Evolutionary conservation across 2,113 vertebrate genomes (phyloP).

Genomic region (Megaceryle torquata): DNA sequence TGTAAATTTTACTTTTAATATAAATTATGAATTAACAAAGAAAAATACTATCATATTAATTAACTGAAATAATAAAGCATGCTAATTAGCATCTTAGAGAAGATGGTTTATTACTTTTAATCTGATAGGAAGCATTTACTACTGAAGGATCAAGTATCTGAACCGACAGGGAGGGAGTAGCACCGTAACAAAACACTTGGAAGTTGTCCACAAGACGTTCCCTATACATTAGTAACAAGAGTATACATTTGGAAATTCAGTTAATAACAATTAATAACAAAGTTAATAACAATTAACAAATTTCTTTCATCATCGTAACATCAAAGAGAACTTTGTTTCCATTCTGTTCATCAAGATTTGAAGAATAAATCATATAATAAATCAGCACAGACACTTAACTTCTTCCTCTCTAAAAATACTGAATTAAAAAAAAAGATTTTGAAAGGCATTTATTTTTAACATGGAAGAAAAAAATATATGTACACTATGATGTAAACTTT

Average conservation of each 20-base stretch:
- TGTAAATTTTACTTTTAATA: neutral
- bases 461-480: neutral
- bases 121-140: slow-evolving; percentile 54
- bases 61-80: slow-evolving; percentile 61
- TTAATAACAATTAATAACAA: too few species aligned
- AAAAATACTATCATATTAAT: slow-evolving; percentile 45
- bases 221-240: neutral
- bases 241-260: neutral
- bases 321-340: neutral
- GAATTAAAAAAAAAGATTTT: neutral
- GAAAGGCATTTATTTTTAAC: neutral
- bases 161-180: neutral
- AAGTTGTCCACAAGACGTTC: slow-evolving; percentile 21
- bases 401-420: neutral
- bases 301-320: neutral
- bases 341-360: neutral
- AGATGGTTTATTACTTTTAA: slow-evolving; percentile 62
- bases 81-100: slow-evolving; percentile 62
- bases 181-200: slow-evolving; percentile 59
- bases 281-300: too few species aligned
- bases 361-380: neutral
- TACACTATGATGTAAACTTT: neutral
- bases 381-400: neutral
- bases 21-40: slow-evolving; percentile 39
- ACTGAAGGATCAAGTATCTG: slow-evolving; percentile 62